These are phyloP conservation scores for Calosoma granatense DNA, from an alignment of 1,140 invertebrate genomes.

Conservation along the genomic window DNA sequence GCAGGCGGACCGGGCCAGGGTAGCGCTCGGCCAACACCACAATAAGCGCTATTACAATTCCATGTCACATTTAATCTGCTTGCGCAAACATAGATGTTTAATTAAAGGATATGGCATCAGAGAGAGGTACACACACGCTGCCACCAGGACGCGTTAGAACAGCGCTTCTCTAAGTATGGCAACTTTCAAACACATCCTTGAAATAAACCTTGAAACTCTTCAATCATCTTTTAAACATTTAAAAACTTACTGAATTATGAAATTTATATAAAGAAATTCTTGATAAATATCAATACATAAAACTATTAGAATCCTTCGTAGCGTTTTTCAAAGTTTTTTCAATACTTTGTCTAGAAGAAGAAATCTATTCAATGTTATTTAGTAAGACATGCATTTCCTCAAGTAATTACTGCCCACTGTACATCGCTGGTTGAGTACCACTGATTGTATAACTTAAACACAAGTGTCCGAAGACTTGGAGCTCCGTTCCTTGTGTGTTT, in stretches of 20 bases:
- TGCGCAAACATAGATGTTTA: slow-evolving; percentile 38
- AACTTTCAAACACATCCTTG: neutral
- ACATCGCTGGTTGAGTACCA: neutral
- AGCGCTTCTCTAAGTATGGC: neutral
- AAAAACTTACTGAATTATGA: neutral
- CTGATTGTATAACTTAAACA: slow-evolving; percentile 34
- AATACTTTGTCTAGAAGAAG: neutral
- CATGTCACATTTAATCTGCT: slow-evolving; percentile 38
- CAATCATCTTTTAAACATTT: neutral
- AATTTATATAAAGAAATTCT: neutral
- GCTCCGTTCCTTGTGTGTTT: neutral
- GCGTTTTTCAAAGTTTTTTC: neutral
- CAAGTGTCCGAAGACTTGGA: slow-evolving; percentile 29
- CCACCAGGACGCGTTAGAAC: neutral
- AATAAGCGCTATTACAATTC: slow-evolving; percentile 38
- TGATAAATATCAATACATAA: neutral
- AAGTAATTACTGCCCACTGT: neutral
- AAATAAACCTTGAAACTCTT: neutral
- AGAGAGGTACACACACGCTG: neutral
- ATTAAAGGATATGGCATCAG: slow-evolving; percentile 34
- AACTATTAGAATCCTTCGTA: neutral
- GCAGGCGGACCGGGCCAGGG: neutral
- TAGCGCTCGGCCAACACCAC: slow-evolving; percentile 23
- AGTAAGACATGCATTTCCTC: too few species aligned
- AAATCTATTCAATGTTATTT: too few species aligned